Evolutionary conservation across 2,113 vertebrate genomes (phyloP).

Genomic region (Campylomormyrus numenius): DNA sequence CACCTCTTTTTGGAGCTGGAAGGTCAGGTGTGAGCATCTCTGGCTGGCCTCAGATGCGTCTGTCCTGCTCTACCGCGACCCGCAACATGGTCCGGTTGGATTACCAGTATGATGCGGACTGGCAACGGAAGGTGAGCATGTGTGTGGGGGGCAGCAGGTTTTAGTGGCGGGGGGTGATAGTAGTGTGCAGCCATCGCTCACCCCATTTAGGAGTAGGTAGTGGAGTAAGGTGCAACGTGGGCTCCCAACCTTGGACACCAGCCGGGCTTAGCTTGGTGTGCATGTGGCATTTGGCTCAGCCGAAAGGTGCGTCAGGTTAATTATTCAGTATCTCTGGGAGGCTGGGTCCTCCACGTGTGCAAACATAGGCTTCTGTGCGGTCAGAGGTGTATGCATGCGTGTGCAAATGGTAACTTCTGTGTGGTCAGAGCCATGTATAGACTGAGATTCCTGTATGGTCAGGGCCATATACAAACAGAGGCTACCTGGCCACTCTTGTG

Average conservation of each 20-base stretch:
- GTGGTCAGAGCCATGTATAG: no score
- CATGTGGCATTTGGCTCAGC: not conserved
- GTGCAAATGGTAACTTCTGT: not conserved
- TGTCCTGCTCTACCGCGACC: slow-evolving; percentile 2
- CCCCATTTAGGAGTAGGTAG: not conserved
- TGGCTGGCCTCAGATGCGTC: not conserved
- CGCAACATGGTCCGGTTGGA: slow-evolving; percentile 18
- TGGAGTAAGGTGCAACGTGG: not conserved
- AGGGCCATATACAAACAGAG: not conserved
- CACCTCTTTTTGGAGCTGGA: not conserved
- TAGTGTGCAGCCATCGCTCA: not conserved
- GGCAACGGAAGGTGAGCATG: slow-evolving; percentile 34
- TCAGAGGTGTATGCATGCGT: not conserved
- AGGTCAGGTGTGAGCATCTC: not conserved
- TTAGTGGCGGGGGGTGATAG: not conserved
- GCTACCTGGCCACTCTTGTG: not conserved
- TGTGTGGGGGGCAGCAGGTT: not conserved
- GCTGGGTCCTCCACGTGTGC: not conserved
- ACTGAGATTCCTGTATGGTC: not conserved
- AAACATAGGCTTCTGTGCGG: not conserved
- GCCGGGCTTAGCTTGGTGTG: not conserved
- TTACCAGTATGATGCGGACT: slow-evolving; percentile 5
- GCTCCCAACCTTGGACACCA: not conserved
- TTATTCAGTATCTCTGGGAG: not conserved
- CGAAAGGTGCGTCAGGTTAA: not conserved